Evolutionary conservation across 64 coral and sea anemone genomes (phyloP).

Genomic region (Dendronephthya gigantea): DNA sequence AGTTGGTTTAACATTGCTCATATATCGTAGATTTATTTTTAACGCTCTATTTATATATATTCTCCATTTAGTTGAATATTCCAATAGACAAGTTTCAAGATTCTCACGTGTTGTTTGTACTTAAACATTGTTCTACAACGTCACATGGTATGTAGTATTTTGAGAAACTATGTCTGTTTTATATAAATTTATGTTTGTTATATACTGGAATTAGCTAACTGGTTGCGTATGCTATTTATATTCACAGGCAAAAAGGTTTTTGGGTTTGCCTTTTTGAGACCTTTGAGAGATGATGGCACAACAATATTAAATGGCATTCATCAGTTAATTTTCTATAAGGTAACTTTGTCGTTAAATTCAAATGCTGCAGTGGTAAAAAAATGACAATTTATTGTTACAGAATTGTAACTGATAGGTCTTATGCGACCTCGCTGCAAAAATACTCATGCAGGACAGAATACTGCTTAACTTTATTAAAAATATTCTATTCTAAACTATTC

Average conservation of each 20-base stretch:
- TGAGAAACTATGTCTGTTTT: neutral
- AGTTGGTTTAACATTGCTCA: too few relatives aligned
- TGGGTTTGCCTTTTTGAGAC: conserved; percentile 74
- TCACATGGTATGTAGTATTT: neutral
- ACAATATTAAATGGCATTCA: conserved; percentile 65
- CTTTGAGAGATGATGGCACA: conserved; percentile 72
- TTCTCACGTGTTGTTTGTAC: conserved; percentile 75
- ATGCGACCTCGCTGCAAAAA: neutral
- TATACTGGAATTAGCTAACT: neutral
- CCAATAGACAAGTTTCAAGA: conserved; percentile 82
- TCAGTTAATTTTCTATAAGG: conserved; percentile 86
- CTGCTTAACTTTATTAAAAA: too few relatives aligned
- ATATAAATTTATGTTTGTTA: neutral
- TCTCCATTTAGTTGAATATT: conserved; percentile 23
- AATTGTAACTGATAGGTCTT: too few relatives aligned
- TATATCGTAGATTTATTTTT: too few relatives aligned
- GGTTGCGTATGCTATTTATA: neutral
- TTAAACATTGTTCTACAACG: conserved; percentile 65
- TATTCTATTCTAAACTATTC: too few relatives aligned
- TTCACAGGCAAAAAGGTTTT: conserved; percentile 73
- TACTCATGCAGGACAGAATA: too few relatives aligned
- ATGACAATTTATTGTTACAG: neutral
- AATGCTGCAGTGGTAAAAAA: too few relatives aligned
- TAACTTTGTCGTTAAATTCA: conserved; percentile 9
- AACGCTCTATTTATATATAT: neutral